Percentiles rank a stretch among this genome's conserved stretches.
Evolutionary conservation across 1,140 invertebrate genomes (phyloP).

Genomic region (Euura lappo): DNA sequence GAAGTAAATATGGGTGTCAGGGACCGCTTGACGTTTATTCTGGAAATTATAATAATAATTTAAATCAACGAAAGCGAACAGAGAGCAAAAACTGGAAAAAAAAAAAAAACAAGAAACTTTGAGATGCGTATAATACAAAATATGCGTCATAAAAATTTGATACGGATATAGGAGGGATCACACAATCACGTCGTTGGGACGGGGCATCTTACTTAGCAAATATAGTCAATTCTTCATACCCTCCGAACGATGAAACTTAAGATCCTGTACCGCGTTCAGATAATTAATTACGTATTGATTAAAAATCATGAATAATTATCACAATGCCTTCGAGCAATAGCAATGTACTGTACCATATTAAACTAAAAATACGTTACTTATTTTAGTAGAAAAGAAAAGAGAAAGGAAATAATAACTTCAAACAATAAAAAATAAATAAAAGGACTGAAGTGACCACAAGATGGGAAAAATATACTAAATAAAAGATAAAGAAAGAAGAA

Average conservation of each 20-base stretch:
- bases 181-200: not conserved
- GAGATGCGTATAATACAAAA: not conserved
- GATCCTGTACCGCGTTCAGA: not conserved
- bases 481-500: constrained; percentile 8
- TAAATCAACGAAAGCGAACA: not conserved
- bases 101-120: not conserved
- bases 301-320: not conserved
- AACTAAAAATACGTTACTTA: not conserved
- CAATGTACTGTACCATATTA: constrained; percentile 7
- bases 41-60: not conserved
- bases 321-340: constrained; percentile 1
- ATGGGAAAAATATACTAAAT: constrained; percentile 17
- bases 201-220: constrained; percentile 5
- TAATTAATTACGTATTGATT: not conserved
- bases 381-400: not conserved
- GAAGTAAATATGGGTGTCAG: not conserved
- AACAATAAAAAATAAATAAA: not conserved
- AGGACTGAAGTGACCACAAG: not conserved
- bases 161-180: not conserved
- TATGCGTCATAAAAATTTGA: not conserved
- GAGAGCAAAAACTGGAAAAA: not conserved
- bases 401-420: no score
- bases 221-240: constrained; percentile 11
- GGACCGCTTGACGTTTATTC: constrained; percentile 1
- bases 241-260: constrained; percentile 9